Percentiles rank a stretch among this genome's conserved stretches.
Conservation (phyloP, 2,888 invertebrate genomes). For the Papilio gigon region DNA sequence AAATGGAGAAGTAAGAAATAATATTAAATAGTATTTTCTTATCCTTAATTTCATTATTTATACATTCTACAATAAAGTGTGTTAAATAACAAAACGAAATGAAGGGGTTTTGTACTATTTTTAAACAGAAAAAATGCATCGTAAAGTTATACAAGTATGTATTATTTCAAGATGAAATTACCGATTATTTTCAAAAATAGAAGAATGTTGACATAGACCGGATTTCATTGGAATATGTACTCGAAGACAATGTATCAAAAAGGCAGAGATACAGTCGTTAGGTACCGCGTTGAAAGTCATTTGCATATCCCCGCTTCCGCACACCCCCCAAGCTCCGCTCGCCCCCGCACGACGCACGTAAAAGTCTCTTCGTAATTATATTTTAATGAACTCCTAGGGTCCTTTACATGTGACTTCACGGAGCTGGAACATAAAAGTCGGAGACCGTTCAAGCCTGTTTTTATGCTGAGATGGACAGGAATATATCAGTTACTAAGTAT, state of each 20-base stretch:
- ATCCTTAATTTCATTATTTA: no score
- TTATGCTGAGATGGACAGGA: constrained; percentile 16
- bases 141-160: no score
- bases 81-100: background rate
- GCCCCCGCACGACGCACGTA: background rate
- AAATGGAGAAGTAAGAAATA: constrained; percentile 16
- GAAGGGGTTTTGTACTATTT: no score
- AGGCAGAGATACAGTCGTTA: background rate
- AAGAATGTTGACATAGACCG: background rate
- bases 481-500: constrained; percentile 19
- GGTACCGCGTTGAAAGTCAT: constrained; percentile 5
- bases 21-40: constrained; percentile 8
- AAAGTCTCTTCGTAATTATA: constrained; percentile 39
- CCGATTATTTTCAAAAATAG: no score
- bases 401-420: constrained; percentile 22
- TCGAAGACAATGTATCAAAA: constrained; percentile 8
- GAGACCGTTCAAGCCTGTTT: constrained; percentile 6
- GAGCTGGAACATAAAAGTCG: constrained; percentile 18
- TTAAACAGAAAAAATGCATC: no score
- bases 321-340: background rate
- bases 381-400: constrained; percentile 39
- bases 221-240: background rate
- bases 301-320: constrained; percentile 24
- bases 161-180: no score
- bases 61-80: background rate